Base-by-base conservation (phyloP, 2,888 invertebrate genomes). In the Gari tellinella region DNA sequence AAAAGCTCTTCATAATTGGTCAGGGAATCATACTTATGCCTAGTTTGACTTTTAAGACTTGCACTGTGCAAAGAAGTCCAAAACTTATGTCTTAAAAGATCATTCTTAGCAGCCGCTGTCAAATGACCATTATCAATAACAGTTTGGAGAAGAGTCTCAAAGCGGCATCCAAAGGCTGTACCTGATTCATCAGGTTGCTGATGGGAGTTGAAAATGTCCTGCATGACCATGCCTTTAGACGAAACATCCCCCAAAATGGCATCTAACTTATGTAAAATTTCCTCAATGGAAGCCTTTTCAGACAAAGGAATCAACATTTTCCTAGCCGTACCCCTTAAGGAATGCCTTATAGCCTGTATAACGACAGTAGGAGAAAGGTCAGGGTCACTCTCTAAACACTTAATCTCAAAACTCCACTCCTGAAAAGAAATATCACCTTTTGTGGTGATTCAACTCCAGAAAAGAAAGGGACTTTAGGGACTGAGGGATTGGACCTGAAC, bases 1-100 rank as follows among this genome's bases (percentile, higher is more conserved):
- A 66, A 19, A n/a, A 66, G 48, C 17, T 55, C 38, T 14, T 67
- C 53, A 64, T 60, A 64, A 38, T 53, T 45, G 26, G 21, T 40
- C 17, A 63, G 37, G n/a, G 68, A 46, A 31, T 73, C 73, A 58
- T 68, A 73, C 23, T 68, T 53, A 52, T 68, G 66, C 14, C 62
- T 55, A 15, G 72, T 72, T 45, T 62, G 55, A 41, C 26, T 48
- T 23, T 57, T 61, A 10, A 68, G 49, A 26, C 45, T 49, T 17
- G 63, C 58, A 40, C 49, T 48, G 23, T 17, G 25, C 26, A 73
- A 52, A 4, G 56, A 49, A 14, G 73, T 64, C 67, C 67, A 73
- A 40, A 68, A 68, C 40, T 67, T 67, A 25, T 37, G 26, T n/a
- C 72, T 38, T n/a, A 72, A 40, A 48, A 72, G 37, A 46, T 62